These are phyloP conservation scores for Polydrusus cervinus DNA, from an alignment of 2,888 invertebrate genomes.

Conservation along the genomic window DNA sequence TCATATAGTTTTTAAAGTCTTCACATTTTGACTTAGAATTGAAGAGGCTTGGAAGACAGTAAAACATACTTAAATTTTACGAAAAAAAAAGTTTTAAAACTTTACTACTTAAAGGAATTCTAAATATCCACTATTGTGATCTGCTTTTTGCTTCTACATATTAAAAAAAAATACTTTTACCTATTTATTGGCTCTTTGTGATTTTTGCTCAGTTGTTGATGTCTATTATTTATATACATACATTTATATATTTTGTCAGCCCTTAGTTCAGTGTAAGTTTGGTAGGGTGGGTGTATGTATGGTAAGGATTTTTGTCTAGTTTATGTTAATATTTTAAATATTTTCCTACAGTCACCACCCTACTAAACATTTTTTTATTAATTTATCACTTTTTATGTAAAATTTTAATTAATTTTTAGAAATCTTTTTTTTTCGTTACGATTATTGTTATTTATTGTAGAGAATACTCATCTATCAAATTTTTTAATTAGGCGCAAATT, in stretches of 20 bases:
- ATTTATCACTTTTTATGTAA: slow-evolving; percentile 24
- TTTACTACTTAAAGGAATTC: slow-evolving; percentile 11
- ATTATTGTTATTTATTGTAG: slow-evolving; percentile 48
- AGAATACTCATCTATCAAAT: slow-evolving; percentile 50
- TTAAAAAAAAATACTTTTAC: slow-evolving; percentile 22
- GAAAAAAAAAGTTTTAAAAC: slow-evolving; percentile 7
- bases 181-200: slow-evolving; percentile 27
- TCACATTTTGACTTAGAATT: too few species aligned
- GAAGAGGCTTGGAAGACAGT: slow-evolving; percentile 7
- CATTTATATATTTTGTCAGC: slow-evolving; percentile 46
- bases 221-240: slow-evolving; percentile 8
- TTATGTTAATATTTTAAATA: slow-evolving; percentile 44
- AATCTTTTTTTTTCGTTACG: slow-evolving; percentile 33
- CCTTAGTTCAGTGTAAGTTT: slow-evolving; percentile 66
- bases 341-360: slow-evolving; percentile 63
- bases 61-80: background rate
- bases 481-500: slow-evolving; percentile 38
- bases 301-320: slow-evolving; percentile 54
- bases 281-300: slow-evolving; percentile 70
- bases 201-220: slow-evolving; percentile 45
- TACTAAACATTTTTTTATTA: slow-evolving; percentile 62
- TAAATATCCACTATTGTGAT: slow-evolving; percentile 44
- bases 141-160: slow-evolving; percentile 34
- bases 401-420: slow-evolving; percentile 25
- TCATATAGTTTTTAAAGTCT: too few species aligned